Evolutionary conservation across 2,113 vertebrate species (phyloP).

Genomic region (Caracal caracal): DNA sequence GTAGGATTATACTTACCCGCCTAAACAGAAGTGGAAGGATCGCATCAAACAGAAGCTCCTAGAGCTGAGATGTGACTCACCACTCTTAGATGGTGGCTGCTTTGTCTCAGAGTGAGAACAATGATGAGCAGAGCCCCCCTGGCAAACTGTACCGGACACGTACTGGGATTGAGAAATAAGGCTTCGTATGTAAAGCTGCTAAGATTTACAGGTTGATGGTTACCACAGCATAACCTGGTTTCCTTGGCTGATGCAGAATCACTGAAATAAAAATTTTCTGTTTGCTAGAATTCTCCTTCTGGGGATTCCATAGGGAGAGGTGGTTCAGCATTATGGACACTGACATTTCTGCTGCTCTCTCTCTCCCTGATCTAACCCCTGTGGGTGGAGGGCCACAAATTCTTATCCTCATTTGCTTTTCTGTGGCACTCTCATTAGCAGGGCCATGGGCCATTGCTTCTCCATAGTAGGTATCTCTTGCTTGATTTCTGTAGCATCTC

Average conservation of each 20-base stretch:
- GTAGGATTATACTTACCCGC: neutral
- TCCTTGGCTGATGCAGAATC: neutral
- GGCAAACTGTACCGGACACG: neutral
- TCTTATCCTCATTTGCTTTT: neutral
- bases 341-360: neutral
- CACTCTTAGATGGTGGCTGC: neutral
- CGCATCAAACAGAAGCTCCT: neutral
- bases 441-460: neutral
- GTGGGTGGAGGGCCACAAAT: too few species aligned
- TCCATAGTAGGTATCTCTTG: too few species aligned
- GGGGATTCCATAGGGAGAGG: neutral
- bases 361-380: neutral
- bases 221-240: neutral
- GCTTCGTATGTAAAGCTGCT: neutral
- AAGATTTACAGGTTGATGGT: neutral
- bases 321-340: accelerated
- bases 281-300: neutral
- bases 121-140: neutral
- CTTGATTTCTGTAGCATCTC: neutral
- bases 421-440: neutral
- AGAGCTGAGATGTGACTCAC: neutral
- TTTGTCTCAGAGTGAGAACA: neutral
- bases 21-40: neutral
- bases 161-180: neutral
- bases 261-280: neutral